Evolutionary conservation across 2,888 invertebrate species (phyloP).

Genomic region (Meteorus cinctellus): DNA sequence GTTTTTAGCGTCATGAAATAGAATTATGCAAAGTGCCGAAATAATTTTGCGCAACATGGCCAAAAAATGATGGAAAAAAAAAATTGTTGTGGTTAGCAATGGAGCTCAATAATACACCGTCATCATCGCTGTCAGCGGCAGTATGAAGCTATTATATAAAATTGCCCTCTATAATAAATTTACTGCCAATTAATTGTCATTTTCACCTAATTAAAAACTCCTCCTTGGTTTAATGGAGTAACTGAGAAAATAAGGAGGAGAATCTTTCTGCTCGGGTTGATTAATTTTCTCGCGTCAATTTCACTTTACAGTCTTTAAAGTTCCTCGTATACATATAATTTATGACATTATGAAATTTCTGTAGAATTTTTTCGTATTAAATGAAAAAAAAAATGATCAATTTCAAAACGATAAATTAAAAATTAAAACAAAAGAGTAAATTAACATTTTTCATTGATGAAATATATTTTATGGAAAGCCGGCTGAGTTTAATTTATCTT

Average conservation of each 20-base stretch:
- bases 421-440: background rate
- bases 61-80: background rate
- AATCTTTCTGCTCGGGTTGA: background rate
- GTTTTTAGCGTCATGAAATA: too few relatives aligned
- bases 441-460: background rate
- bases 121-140: background rate
- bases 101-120: background rate
- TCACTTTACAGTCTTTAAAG: background rate
- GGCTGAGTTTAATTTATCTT: slow-evolving; percentile 12
- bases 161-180: background rate
- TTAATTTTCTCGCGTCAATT: background rate
- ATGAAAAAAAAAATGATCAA: too few relatives aligned
- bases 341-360: too few relatives aligned
- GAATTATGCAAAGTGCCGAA: too few relatives aligned
- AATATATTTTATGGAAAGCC: background rate
- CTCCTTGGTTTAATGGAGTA: background rate
- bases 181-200: background rate
- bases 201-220: slow-evolving; percentile 3
- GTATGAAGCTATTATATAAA: background rate
- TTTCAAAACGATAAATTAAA: too few relatives aligned
- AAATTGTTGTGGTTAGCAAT: background rate
- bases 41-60: too few relatives aligned
- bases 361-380: too few relatives aligned
- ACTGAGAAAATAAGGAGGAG: background rate
- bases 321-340: background rate